Percentiles rank a stretch among this genome's conserved stretches.
Evolutionary conservation across 2,888 invertebrate genomes (phyloP).

Genomic region (Timandra comae): DNA sequence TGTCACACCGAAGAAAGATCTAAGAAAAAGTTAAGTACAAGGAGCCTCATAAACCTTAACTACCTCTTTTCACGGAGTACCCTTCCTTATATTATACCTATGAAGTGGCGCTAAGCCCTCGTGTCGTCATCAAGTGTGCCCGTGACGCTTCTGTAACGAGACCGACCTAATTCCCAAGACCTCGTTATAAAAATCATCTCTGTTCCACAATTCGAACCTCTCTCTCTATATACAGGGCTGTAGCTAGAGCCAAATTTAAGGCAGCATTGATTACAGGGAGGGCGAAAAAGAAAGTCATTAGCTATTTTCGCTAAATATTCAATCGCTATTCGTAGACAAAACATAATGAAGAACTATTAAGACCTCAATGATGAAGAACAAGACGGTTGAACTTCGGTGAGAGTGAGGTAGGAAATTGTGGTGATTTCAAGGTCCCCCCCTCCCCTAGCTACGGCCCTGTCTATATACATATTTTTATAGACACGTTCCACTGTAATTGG

Average conservation of each 20-base stretch:
- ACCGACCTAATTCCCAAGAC: slow-evolving; percentile 28
- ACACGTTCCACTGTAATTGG: slow-evolving; percentile 21
- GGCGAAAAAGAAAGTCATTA: no score
- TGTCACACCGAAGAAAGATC: slow-evolving; percentile 11
- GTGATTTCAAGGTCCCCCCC: no score
- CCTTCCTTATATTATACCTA: slow-evolving; percentile 18
- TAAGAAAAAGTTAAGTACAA: slow-evolving; percentile 22
- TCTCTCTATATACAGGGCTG: no score
- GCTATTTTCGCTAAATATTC: no score
- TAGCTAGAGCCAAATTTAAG: no score
- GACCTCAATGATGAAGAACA: no score
- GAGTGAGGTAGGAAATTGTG: no score
- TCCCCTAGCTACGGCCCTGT: no score
- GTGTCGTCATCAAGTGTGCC: slow-evolving; percentile 26
- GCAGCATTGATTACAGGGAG: no score
- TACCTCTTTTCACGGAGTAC: slow-evolving; percentile 24
- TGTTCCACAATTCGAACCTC: slow-evolving; percentile 9
- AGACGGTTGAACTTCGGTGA: no score
- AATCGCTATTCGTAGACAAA: no score
- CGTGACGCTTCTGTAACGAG: slow-evolving; percentile 24
- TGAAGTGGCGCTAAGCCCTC: slow-evolving; percentile 20
- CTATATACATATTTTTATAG: slow-evolving; percentile 16
- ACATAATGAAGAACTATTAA: no score
- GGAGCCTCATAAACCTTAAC: slow-evolving; percentile 23
- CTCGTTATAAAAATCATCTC: slow-evolving; percentile 28